Percentiles rank a stretch among this genome's conserved stretches.
Conservation (phyloP, 2,888 invertebrate genomes). For the Sinhomidia bicolor region DNA sequence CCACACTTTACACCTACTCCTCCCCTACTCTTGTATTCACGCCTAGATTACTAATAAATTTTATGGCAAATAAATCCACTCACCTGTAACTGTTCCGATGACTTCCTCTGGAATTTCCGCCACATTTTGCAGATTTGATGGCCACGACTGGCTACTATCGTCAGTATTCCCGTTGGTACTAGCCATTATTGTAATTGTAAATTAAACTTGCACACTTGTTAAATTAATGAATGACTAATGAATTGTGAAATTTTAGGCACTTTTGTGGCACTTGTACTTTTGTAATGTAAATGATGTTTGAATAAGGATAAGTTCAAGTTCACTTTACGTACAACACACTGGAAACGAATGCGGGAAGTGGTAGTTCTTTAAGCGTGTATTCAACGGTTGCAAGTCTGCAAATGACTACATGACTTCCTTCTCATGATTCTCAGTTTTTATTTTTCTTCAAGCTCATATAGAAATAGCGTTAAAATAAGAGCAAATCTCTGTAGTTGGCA, state of each 20-base stretch:
- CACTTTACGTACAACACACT: neutral
- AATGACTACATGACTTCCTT: constrained; percentile 47
- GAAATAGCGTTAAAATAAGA: constrained; percentile 36
- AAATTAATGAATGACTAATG: too few relatives aligned
- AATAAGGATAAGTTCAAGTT: neutral
- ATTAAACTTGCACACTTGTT: neutral
- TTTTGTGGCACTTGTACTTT: neutral
- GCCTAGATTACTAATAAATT: too few relatives aligned
- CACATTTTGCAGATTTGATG: constrained; percentile 56
- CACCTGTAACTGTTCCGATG: constrained; percentile 42
- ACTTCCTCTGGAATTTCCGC: constrained; percentile 58
- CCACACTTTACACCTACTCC: neutral
- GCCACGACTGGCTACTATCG: neutral
- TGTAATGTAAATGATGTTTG: neutral
- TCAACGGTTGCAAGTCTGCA: neutral
- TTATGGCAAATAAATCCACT: too few relatives aligned
- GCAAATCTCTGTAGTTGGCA: neutral
- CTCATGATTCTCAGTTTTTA: constrained; percentile 11
- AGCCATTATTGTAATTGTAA: neutral
- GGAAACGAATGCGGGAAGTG: neutral
- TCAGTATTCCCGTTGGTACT: neutral
- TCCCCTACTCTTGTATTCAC: neutral
- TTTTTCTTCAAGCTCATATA: neutral
- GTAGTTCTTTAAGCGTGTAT: neutral
- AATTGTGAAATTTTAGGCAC: too few relatives aligned